These are phyloP conservation scores for Myripristis jacobus DNA, from an alignment of 2,797 vertebrate genomes.

Conservation along the genomic window DNA sequence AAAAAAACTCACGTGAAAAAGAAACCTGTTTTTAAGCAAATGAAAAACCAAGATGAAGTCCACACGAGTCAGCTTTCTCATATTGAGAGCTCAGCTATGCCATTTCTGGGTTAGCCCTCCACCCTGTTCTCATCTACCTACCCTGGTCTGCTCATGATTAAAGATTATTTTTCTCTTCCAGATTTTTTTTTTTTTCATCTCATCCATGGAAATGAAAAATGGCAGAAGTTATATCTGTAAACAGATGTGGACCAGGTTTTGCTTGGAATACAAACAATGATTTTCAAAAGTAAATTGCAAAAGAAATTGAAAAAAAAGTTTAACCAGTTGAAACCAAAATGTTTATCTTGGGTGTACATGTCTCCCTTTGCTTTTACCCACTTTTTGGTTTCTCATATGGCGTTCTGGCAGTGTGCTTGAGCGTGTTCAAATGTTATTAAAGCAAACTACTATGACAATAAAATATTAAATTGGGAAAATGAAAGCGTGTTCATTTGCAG, in stretches of 20 bases:
- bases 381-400: slow-evolving; percentile 78
- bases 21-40: slow-evolving; percentile 85
- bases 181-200: slow-evolving; percentile 74
- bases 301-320: slow-evolving; percentile 83
- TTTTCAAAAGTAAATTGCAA: slow-evolving; percentile 81
- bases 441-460: slow-evolving; percentile 97
- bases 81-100: slow-evolving; percentile 99
- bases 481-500: slow-evolving; percentile 41
- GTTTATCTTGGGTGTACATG: slow-evolving; percentile 76
- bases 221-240: slow-evolving; percentile 88
- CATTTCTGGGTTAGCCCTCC: slow-evolving; percentile 90
- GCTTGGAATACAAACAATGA: slow-evolving; percentile 85
- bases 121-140: slow-evolving; percentile 51
- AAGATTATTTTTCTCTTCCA: slow-evolving; percentile 54
- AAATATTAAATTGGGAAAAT: slow-evolving; percentile 93
- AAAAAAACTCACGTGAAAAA: slow-evolving; percentile 76
- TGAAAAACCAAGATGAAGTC: slow-evolving; percentile 86
- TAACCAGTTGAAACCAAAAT: slow-evolving; percentile 80
- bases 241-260: slow-evolving; percentile 92
- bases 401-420: slow-evolving; percentile 86
- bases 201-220: slow-evolving; percentile 86
- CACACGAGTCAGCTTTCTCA: slow-evolving; percentile 99
- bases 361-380: slow-evolving; percentile 78
- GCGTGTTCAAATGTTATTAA: slow-evolving; percentile 93
- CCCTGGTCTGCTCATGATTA: slow-evolving; percentile 65